phyloP scores from a whole-genome alignment of 2,113 vertebrate genomes.

The Prietella phreatophila region DNA sequence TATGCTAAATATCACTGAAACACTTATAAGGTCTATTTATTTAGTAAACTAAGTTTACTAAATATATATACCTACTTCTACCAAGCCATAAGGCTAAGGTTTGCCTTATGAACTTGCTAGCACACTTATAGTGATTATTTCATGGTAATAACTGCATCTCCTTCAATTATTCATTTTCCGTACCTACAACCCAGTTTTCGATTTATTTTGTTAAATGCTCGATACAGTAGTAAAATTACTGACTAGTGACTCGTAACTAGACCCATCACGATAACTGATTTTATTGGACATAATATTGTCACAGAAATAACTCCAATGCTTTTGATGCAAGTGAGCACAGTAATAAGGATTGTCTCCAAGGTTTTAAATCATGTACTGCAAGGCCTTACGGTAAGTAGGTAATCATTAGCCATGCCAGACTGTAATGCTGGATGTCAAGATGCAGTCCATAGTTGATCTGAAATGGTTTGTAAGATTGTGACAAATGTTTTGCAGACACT shows the following conservation, averaged over 20 bases:
- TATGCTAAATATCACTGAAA: not conserved
- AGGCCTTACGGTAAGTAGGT: too few species aligned
- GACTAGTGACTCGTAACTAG: not conserved
- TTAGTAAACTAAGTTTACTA: not conserved
- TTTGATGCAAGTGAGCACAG: too few species aligned
- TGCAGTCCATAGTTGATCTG: too few species aligned
- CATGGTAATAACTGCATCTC: not conserved
- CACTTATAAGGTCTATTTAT: not conserved
- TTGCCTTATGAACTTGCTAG: not conserved
- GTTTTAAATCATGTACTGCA: too few species aligned
- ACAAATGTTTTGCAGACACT: not conserved
- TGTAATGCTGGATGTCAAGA: too few species aligned
- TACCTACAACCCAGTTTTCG: not conserved
- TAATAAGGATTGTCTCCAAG: too few species aligned
- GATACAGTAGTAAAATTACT: not conserved
- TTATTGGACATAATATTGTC: too few species aligned
- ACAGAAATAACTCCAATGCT: too few species aligned
- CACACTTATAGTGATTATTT: not conserved
- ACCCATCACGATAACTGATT: too few species aligned
- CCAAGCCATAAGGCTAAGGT: not conserved
- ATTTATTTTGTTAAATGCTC: not conserved
- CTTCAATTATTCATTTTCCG: not conserved
- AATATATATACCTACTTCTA: not conserved
- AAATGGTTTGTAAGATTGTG: too few species aligned
- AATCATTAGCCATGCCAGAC: too few species aligned